Evolutionary conservation across 1,140 invertebrate genomes (phyloP).

Genomic region (Dreissena polymorpha): DNA sequence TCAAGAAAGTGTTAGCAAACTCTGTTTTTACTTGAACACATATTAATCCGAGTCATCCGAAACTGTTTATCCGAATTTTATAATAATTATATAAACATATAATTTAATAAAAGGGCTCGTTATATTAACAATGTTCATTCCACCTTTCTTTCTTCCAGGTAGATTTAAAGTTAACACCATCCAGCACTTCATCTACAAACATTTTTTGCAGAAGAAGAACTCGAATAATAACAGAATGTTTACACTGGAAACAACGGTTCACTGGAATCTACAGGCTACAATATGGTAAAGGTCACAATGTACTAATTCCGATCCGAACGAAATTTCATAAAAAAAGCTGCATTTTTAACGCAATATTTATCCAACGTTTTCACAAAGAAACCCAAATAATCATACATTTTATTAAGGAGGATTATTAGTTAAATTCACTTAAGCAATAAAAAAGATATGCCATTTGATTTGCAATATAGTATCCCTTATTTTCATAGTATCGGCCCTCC

Average conservation of each 20-base stretch:
- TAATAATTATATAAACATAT: neutral
- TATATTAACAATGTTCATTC: neutral
- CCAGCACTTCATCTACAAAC: conserved; percentile 46
- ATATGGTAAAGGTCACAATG: neutral
- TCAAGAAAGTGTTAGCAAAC: neutral
- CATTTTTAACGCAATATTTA: neutral
- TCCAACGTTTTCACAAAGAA: neutral
- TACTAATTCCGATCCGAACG: neutral
- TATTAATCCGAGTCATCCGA: neutral
- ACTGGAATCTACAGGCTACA: too few relatives aligned
- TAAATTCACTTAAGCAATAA: neutral
- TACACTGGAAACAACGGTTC: conserved; percentile 6
- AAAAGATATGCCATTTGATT: neutral
- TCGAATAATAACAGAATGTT: neutral
- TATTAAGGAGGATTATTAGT: neutral
- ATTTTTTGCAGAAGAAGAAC: neutral
- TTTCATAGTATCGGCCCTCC: too few relatives aligned
- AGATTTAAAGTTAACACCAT: conserved; percentile 48
- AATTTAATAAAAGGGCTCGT: neutral
- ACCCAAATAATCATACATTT: neutral
- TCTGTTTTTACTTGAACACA: neutral
- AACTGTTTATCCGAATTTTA: neutral
- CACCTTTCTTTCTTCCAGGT: conserved; percentile 56
- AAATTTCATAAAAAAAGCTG: neutral
- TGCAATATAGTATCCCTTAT: too few relatives aligned